Evolutionary conservation across 2,113 vertebrate genomes (phyloP), one percentile per base, ranked within the genome.

Genomic region (Phyllostomus hastatus): DNA sequence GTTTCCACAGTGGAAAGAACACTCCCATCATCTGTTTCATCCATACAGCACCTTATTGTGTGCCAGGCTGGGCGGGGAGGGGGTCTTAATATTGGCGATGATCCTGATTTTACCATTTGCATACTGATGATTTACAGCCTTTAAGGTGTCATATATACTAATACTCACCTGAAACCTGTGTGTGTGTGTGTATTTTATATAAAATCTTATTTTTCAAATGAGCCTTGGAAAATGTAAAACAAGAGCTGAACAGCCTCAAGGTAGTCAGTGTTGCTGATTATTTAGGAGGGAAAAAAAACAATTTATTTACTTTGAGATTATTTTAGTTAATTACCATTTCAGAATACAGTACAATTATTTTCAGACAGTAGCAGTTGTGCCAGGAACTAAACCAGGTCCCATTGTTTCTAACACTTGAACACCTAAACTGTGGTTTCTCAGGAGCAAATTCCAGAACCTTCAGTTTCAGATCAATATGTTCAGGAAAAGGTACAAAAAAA

Each of bases 81-180:
- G 16, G 38, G 11, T 88, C 48, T 94, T 54, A 95, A 9, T 92
- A 90, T 90, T 52, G 92, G 92, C 66, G 54, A 94, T 67, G 52
- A 28, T 70, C 22, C 5, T 38, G 31, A 54, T 57, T 2, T 14
- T 80, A 33, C 7, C 11, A 89, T 76, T 31, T 75, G 31, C 31
- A 59, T 80, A 66, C 12, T 76, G 12, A 83, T 93, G 33, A 83
- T 33, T 88, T 61, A 35, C 4, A 93, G 73, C 41, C 73, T 96
- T 88, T 85, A 52, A 95, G 95, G 76, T 94, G n/a, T 86, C 69
- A 50, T 33, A 43, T 94, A 35, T 66, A 78, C 7, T 70, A 43
- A 66, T 38, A 33, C 5, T 28, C 57, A 48, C 7, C 48, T 81
- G 5, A 82, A 94, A 20, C 50, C 12, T 64, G 9, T 41, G 57